Conservation (phyloP, 2,113 vertebrate genomes). For the Ptychochromis oligacanthus region DNA sequence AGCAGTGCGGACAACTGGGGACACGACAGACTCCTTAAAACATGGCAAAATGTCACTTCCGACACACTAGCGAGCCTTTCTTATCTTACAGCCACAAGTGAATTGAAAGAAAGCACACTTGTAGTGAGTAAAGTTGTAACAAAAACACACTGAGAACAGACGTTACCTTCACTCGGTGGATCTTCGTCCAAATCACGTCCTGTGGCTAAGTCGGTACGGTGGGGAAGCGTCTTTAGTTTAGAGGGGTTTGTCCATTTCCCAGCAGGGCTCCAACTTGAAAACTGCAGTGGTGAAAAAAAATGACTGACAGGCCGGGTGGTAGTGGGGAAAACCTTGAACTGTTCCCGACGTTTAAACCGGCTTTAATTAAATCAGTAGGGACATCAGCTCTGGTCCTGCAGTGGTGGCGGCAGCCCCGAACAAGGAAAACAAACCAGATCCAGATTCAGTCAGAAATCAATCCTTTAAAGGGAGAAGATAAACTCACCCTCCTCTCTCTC, state of each 20-base stretch:
- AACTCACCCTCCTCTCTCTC: conserved; percentile 7
- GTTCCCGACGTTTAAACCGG: conserved; percentile 23
- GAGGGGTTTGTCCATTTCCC: conserved; percentile 65
- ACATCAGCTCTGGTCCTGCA: conserved; percentile 21
- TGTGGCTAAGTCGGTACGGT: conserved; percentile 12
- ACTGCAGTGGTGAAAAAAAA: conserved; percentile 50
- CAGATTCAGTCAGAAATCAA: conserved; percentile 41
- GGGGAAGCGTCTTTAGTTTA: conserved; percentile 26
- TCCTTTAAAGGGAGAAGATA: conserved; percentile 17
- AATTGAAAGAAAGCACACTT: background rate
- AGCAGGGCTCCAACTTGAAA: conserved; percentile 63
- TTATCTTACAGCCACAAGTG: conserved; percentile 18
- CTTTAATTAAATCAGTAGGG: background rate
- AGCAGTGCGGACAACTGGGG: conserved; percentile 36
- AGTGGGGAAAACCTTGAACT: background rate
- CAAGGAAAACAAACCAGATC: conserved; percentile 30
- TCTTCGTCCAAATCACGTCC: conserved; percentile 60
- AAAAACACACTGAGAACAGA: background rate
- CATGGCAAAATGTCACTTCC: conserved; percentile 24
- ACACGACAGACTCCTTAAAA: conserved; percentile 14
- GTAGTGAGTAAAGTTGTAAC: conserved; percentile 21
- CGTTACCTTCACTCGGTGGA: conserved; percentile 46
- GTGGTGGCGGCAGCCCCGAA: conserved; percentile 9
- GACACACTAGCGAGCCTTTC: background rate
- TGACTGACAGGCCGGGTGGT: background rate